Base-by-base conservation (phyloP, 2,888 invertebrate species). In the Agrochola circellaris region DNA sequence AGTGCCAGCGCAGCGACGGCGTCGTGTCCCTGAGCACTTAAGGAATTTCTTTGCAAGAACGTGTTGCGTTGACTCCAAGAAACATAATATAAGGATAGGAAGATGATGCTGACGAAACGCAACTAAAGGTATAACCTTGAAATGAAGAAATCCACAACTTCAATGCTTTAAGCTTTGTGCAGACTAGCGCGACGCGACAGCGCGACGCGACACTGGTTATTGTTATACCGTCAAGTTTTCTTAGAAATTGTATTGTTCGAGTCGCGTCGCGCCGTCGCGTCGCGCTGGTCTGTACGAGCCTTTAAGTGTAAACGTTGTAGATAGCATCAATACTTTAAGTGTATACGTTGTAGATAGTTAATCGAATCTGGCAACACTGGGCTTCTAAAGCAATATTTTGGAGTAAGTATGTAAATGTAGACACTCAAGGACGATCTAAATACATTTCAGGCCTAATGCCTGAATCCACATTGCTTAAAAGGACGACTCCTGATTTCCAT, bases 391-490 rank as follows among this genome's bases (percentile, higher is more conserved):
- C 38, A 17, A 76, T 62, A 56, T n/a, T 75, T 62, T 56, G 48
- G n/a, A 30, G 20, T 56, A 30, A 30, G 20, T 56, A 30, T 30
- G 20, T 45, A 45, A 34, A 73, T 23, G 7, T 15, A n/a, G 30
- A 65, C 42, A 64, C 26, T 45, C 51, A 73, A 73, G 64, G 73
- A 54, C 15, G n/a, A 67, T 26, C 30, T 42, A 60, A 42, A 67
- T 30, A 67, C 26, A 82, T 67, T 75, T 65, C 11, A 51, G 77
- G 45, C 4, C 58, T 61, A 61, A 82, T 75, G 45, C 82, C 65
- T 82, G 54, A 82, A 76, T 79, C 58, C 60, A 79, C 82, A 79
- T 61, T 76, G 60, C 77, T 56, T 79, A 56, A 82, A 76, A 79
- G 82, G 82, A 48, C 20, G 15, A 26, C 15, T n/a, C 20, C 60